Base-by-base conservation (phyloP, 2,113 vertebrate species). In the Toxotes chatareus region DNA sequence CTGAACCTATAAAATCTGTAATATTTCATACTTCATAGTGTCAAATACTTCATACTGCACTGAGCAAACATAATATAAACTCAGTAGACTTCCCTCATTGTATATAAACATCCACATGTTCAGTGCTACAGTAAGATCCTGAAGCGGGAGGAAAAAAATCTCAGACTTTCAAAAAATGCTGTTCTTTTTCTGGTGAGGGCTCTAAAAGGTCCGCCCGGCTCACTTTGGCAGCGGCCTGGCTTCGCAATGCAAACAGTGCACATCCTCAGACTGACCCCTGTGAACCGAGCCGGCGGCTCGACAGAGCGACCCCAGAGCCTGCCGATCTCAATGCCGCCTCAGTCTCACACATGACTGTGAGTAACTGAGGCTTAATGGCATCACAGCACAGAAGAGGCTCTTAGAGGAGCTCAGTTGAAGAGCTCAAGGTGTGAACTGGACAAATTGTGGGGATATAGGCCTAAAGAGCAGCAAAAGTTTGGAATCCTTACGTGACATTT, bases 231-330 rank as follows among this genome's bases (percentile, higher is more conserved):
- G 79, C 82, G 56, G 80, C 17, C 46, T 69, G 86, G 83, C 86
- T 89, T 82, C 77, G 72, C 89, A 84, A 51, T 80, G 83, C 77
- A 91, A 92, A 93, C 90, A 91, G 79, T 42, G 47, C 81, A 91
- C 89, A 92, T 93, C 90, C 89, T 90, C 84, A 85, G 77, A 82
- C 86, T 90, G 90, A 93, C 89, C 86, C 74, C 73, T 49, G 73
- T 84, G 83, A 92, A 89, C 84, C 46, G 5, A 64, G 68, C 61
- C 56, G 59, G 60, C 65, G 31, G 80, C 76, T 85, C 46, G 21
- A 12, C 80, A 81, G 66, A 78, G 44, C 31, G 19, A 86, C 55
- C 76, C 63, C 82, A 38, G 70, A 74, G 79, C 36, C 83, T 16
- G 70, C 40, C 17, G 62, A 40, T 57, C 86, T 92, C 79, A 91